A percentile compares a stretch with the other conserved stretches of the same genome.
Evolutionary conservation across 1,140 invertebrate genomes (phyloP).

Genomic region (Sminthurides bifidus): DNA sequence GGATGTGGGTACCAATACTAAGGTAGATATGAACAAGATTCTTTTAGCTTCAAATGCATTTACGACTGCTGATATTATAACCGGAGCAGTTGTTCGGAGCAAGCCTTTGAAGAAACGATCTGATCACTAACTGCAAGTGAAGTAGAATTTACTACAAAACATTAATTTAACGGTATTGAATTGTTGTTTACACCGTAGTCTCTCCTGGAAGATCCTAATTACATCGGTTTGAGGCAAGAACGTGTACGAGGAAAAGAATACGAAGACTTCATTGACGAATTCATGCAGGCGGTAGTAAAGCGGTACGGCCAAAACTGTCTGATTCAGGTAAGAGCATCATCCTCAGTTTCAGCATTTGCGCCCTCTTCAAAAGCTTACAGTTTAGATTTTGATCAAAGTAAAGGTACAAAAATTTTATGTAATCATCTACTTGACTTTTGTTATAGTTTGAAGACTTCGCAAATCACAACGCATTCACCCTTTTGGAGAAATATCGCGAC

Average conservation of each 20-base stretch:
- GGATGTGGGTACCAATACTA: slow-evolving; percentile 86
- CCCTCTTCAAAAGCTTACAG: neutral
- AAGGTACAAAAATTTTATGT: neutral
- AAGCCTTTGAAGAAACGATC: neutral
- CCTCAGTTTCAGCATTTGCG: neutral
- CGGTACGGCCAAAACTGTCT: slow-evolving; percentile 80
- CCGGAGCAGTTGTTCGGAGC: neutral
- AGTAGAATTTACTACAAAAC: neutral
- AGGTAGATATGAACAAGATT: slow-evolving; percentile 40
- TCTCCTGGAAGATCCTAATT: slow-evolving; percentile 83
- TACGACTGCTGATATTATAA: neutral
- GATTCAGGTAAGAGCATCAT: slow-evolving; percentile 55
- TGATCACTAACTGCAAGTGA: neutral
- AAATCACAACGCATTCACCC: slow-evolving; percentile 80
- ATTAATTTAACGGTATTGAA: neutral
- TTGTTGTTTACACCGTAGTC: slow-evolving; percentile 40
- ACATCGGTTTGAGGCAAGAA: slow-evolving; percentile 82
- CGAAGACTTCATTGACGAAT: slow-evolving; percentile 93
- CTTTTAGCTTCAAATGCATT: neutral
- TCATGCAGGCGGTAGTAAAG: slow-evolving; percentile 88
- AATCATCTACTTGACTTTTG: neutral
- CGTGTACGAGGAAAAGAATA: slow-evolving; percentile 76
- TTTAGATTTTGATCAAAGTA: neutral
- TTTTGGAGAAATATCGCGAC: slow-evolving; percentile 74
- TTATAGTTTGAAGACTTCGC: slow-evolving; percentile 92